Base-by-base conservation (phyloP, 2,797 vertebrate genomes). In the Betta splendens region DNA sequence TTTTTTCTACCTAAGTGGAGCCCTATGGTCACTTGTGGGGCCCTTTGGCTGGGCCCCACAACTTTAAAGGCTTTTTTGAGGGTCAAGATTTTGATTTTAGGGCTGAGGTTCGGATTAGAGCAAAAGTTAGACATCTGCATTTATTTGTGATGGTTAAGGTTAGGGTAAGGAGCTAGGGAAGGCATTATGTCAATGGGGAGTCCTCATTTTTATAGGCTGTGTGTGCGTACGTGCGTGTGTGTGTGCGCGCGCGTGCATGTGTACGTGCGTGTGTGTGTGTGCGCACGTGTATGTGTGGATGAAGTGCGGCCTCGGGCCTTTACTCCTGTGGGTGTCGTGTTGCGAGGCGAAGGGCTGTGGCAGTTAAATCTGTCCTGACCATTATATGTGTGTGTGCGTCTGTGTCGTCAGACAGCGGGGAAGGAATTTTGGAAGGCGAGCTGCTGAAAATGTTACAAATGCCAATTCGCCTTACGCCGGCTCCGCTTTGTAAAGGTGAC, bases 361-460 rank as follows among this genome's bases (percentile, higher is more conserved):
- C 87, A 90, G 92, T 91, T 89, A 84, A 80, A 85, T 77, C 56
- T 64, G 71, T 75, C 69, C 66, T 13, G n/a, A 42, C 58, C 20
- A 50, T 72, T 63, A 52, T 51, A 36, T 64, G 66, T 15, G 1
- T 22, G 18, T 62, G 38, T 55, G 39, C 58, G 31, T 61, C 39
- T 64, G 35, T 69, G 54, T 56, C 44, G 21, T 22, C 31, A 65
- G 65, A 47, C 64, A 52, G 53, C 36, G 31, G 57, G 55, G 10
- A 68, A 26, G 43, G 12, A 13, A 17, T 57, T 72, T 70, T 56
- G 0, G 42, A 39, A 37, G 50, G 43, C 18, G 52, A 44, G 21
- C 65, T 59, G 36, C 38, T 2, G 15, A 42, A 64, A 64, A 75
- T 72, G 73, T 45, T 28, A 12, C 1, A 53, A 71, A 80, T 9